Conservation (phyloP, 2,797 vertebrate species). For the Staurois parvus region DNA sequence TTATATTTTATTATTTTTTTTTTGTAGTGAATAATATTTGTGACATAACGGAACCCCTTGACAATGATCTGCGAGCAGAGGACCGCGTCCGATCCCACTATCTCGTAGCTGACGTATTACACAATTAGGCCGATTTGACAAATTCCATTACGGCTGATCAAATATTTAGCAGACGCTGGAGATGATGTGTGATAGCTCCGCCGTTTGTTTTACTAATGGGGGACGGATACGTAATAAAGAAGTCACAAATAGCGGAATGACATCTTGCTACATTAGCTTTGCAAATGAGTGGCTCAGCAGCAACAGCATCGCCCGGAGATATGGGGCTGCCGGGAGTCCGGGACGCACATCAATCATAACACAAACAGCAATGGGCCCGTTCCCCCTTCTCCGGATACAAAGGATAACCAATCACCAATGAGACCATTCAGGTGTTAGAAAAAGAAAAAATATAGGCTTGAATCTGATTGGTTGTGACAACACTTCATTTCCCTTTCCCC, state of each 20-base stretch:
- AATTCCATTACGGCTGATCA: conserved; percentile 99
- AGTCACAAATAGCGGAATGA: conserved; percentile 73
- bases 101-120: conserved; percentile 91
- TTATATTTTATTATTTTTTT: no score
- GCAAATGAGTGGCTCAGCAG: conserved; percentile 85
- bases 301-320: conserved; percentile 73
- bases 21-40: no score
- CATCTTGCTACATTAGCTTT: conserved; percentile 89
- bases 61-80: conserved; percentile 71
- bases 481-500: no score
- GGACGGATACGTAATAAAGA: conserved; percentile 83
- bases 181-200: conserved; percentile 89
- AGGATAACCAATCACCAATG: neutral
- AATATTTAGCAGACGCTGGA: conserved; percentile 98
- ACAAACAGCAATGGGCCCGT: conserved; percentile 33
- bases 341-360: conserved; percentile 89
- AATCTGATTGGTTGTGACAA: neutral
- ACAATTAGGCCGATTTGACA: conserved; percentile 97
- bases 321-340: conserved; percentile 84
- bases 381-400: neutral
- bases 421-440: neutral
- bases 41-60: neutral
- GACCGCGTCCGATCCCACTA: conserved; percentile 84
- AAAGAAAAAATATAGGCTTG: neutral
- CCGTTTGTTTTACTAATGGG: conserved; percentile 94